Base-by-base conservation (phyloP, 2,113 vertebrate species). In the Nerophis lumbriciformis region DNA sequence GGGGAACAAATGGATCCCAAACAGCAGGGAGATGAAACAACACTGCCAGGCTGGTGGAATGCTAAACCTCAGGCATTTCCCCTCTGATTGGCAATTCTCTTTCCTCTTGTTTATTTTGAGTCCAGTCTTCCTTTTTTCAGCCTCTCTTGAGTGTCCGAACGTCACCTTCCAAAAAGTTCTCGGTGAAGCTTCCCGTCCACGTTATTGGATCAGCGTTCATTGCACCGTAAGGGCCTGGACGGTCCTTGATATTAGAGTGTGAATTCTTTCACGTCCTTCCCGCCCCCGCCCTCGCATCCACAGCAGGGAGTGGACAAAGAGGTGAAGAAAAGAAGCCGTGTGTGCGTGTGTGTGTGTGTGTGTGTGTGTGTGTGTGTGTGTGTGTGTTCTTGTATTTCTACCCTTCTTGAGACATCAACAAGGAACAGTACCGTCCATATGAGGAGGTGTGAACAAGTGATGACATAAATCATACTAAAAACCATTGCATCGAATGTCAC, bases 181-280 rank as follows among this genome's bases (percentile, higher is more conserved):
- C 60, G 49, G 60, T 70, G 64, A 58, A 71, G 75, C 84, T 62
- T 57, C 19, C 72, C 48, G 73, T 83, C 51, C 49, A 49, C 68
- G 37, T 88, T 81, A 89, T 84, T 87, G 83, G 85, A 87, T n/a
- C n/a, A n/a, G n/a, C n/a, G n/a, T n/a, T n/a, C n/a, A n/a, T 89
- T 90, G 86, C 78, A 79, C 10, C 68, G 72, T 79, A 50, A 19
- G 19, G 77, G 53, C 66, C 68, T 44, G 80, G 85, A 83, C 86
- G 78, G 77, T 73, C 73, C 54, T 71, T 66, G 73, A 79, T 80
- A 70, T 81, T 66, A 82, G 73, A 84, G 83, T 82, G 81, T 13
- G 73, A 84, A 85, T 87, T 86, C 83, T 85, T 79, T 72, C 86
- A 79, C 81, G 69, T 78, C 73, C 53, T 61, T 69, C 65, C 61